Conservation (phyloP, 2,888 invertebrate species). For the Eilema caniola region DNA sequence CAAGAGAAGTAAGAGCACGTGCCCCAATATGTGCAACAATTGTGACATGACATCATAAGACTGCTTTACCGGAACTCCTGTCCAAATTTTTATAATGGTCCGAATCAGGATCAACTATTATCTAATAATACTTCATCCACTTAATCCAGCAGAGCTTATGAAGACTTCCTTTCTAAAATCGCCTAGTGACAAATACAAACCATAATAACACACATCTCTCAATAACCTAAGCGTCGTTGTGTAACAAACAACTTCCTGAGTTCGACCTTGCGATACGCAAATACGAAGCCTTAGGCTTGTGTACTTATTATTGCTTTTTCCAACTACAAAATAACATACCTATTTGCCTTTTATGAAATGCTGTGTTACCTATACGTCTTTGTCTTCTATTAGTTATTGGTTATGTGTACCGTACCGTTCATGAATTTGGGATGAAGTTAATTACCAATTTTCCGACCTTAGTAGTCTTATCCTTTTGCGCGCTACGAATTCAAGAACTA, state of each 20-base stretch:
- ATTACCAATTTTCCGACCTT: neutral
- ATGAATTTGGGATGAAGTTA: neutral
- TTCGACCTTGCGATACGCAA: constrained; percentile 46
- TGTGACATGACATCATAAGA: neutral
- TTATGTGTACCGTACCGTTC: neutral
- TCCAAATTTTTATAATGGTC: neutral
- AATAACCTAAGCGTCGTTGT: constrained; percentile 41
- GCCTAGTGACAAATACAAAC: constrained; percentile 12
- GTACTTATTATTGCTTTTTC: constrained; percentile 40
- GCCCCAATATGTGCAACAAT: neutral
- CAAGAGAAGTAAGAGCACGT: neutral
- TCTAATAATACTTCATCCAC: constrained; percentile 7
- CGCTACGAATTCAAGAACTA: neutral
- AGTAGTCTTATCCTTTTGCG: neutral
- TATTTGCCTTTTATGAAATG: constrained; percentile 25
- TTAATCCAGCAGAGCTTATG: constrained; percentile 1
- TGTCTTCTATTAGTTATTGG: too few relatives aligned
- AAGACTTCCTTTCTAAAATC: constrained; percentile 16
- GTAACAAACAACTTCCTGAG: constrained; percentile 57
- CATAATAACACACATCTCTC: constrained; percentile 26
- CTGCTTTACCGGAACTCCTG: neutral
- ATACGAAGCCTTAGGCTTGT: constrained; percentile 62
- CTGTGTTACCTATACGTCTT: neutral
- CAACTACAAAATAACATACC: constrained; percentile 31
- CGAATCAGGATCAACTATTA: constrained; percentile 8